A percentile compares a stretch with the other conserved stretches of the same genome.
Evolutionary conservation across 2,888 invertebrate genomes (phyloP).

Genomic region (Oscheius sp.): DNA sequence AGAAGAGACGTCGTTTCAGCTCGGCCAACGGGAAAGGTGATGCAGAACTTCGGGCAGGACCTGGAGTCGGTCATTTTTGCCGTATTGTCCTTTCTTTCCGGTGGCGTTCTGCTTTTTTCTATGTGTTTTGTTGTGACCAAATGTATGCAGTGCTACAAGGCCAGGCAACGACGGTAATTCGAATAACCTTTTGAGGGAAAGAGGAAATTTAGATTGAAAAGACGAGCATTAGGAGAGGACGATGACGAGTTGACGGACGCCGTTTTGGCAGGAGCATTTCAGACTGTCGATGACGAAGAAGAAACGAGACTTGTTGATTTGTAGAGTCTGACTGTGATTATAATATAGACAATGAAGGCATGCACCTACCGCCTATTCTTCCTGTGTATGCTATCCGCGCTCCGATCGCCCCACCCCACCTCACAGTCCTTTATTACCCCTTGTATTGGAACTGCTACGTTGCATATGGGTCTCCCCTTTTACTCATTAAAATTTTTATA

Average conservation of each 20-base stretch:
- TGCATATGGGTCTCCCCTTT: too few species aligned
- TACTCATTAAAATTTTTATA: too few species aligned
- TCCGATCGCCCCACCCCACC: not conserved
- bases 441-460: too few species aligned
- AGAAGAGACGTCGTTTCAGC: conserved; percentile 1
- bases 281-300: conserved; percentile 28
- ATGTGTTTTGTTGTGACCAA: conserved; percentile 52
- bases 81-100: conserved; percentile 43
- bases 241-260: conserved; percentile 29
- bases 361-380: too few species aligned
- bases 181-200: not conserved
- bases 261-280: conserved; percentile 23
- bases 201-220: conserved; percentile 36
- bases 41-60: conserved; percentile 46
- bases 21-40: conserved; percentile 36
- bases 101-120: conserved; percentile 46
- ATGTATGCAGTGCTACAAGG: conserved; percentile 53
- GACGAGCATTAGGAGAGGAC: conserved; percentile 49
- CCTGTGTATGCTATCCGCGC: not conserved
- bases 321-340: conserved; percentile 6
- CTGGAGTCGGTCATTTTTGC: conserved; percentile 51
- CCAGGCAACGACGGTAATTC: conserved; percentile 44
- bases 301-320: conserved; percentile 24
- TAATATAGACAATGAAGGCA: too few species aligned
- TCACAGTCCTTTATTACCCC: too few species aligned